These are phyloP conservation scores for Acropternis orthonyx DNA, from an alignment of 2,797 vertebrate genomes.

Conservation along the genomic window DNA sequence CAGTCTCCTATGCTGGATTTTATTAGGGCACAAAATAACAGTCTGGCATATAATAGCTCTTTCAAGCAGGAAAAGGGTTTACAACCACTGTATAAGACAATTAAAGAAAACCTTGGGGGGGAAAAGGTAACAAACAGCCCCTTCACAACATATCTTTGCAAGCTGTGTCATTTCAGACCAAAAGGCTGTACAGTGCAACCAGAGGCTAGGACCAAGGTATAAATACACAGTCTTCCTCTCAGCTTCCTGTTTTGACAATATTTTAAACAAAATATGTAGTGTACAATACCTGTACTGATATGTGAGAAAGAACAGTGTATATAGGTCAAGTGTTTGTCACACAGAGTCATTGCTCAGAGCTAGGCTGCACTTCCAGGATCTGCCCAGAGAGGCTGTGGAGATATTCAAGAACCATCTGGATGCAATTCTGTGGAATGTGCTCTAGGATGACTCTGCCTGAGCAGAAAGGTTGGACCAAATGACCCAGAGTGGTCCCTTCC, in stretches of 20 bases:
- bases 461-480: neutral
- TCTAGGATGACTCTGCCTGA: neutral
- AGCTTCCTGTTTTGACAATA: neutral
- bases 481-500: neutral
- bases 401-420: neutral
- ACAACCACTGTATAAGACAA: neutral
- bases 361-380: neutral
- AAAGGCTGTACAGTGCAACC: neutral
- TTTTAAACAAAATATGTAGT: neutral
- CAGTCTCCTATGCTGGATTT: neutral
- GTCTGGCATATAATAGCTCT: neutral
- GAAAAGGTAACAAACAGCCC: neutral
- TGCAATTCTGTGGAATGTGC: neutral
- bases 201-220: neutral
- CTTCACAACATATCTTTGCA: neutral
- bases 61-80: neutral
- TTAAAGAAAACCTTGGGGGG: neutral
- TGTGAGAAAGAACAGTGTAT: rapidly evolving
- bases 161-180: neutral
- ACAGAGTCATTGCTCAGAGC: neutral
- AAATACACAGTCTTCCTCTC: neutral
- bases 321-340: neutral
- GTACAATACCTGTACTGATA: no score
- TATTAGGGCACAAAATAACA: neutral
- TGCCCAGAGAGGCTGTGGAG: neutral